Percentiles rank a stretch among this genome's conserved stretches.
phyloP scores from a whole-genome alignment of 2,888 invertebrate species.

The Coleophora flavipennella region DNA sequence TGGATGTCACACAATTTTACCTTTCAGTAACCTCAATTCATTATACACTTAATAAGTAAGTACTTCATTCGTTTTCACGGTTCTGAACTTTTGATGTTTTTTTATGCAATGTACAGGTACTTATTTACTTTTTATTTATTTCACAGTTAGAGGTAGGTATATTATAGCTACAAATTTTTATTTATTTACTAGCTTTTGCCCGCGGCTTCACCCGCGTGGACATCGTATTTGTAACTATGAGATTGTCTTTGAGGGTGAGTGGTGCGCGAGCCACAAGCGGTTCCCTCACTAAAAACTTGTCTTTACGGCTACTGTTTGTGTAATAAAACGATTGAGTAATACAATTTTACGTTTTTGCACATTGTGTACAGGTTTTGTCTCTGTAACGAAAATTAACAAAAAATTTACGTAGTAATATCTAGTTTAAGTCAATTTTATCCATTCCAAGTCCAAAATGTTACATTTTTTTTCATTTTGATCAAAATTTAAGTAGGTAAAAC shows the following conservation, averaged over 20 bases:
- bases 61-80: no score
- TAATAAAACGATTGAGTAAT: conserved; percentile 59
- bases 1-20: conserved; percentile 41
- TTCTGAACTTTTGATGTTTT: neutral
- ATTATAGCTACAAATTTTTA: no score
- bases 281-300: conserved; percentile 33
- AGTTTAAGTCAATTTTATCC: neutral
- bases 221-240: no score
- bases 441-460: conserved; percentile 4
- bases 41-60: neutral
- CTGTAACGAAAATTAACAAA: conserved; percentile 20
- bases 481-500: conserved; percentile 18
- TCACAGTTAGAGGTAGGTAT: no score
- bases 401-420: conserved; percentile 15
- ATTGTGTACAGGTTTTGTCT: conserved; percentile 23
- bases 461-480: conserved; percentile 5
- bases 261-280: no score
- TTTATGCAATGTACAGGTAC: neutral
- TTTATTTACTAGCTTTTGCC: no score
- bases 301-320: conserved; percentile 51
- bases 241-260: no score
- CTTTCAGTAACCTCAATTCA: neutral
- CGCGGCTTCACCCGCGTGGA: no score
- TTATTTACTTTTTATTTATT: no score
- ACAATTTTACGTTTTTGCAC: conserved; percentile 28